These are phyloP conservation scores for Notocelia uddmanniana DNA, from an alignment of 2,888 invertebrate species.

Conservation along the genomic window DNA sequence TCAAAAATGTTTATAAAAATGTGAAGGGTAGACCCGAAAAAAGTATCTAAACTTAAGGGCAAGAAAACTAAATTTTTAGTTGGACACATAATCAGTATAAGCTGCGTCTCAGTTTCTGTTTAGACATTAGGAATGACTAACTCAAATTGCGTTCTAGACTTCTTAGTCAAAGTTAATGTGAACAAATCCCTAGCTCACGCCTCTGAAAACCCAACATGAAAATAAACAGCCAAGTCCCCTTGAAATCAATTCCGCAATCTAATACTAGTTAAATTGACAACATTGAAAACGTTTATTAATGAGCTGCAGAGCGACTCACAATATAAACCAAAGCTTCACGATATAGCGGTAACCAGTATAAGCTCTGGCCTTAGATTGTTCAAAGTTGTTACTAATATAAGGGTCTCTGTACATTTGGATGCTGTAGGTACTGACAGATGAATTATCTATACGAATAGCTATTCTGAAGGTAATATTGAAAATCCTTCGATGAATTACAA, in stretches of 20 bases:
- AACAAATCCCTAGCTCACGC: neutral
- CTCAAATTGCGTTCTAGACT: neutral
- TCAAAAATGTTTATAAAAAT: no score
- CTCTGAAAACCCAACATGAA: neutral
- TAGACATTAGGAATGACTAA: no score
- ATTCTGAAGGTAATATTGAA: conserved; percentile 42
- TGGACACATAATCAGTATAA: no score
- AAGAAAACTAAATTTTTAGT: no score
- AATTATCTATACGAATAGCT: conserved; percentile 1
- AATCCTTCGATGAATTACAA: conserved; percentile 35
- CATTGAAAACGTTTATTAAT: conserved; percentile 41
- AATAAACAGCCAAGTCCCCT: neutral
- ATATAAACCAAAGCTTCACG: neutral
- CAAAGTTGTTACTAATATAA: neutral
- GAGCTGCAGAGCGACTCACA: conserved; percentile 6
- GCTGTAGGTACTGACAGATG: neutral
- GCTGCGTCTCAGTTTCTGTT: no score
- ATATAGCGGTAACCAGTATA: neutral
- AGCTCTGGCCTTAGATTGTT: neutral
- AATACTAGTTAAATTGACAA: conserved; percentile 41
- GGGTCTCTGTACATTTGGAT: neutral
- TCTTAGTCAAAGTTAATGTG: neutral
- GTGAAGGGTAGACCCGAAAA: no score
- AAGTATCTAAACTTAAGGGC: no score
- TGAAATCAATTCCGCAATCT: conserved; percentile 34